These are phyloP conservation scores for Eurypyga helias DNA, from an alignment of 2,113 vertebrate species.

Conservation along the genomic window DNA sequence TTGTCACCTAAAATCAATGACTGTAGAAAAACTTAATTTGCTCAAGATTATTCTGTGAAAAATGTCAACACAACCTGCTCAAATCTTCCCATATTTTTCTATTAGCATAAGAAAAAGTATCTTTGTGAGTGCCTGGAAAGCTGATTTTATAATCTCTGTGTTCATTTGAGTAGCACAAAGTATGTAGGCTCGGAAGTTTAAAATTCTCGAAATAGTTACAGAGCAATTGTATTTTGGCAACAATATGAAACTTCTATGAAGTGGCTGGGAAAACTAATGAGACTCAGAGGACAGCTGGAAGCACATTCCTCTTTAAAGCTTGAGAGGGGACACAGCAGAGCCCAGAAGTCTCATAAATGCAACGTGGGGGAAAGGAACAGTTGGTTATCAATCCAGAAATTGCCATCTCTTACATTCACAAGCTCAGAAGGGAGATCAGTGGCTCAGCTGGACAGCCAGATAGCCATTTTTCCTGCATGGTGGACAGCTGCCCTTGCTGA, in stretches of 20 bases:
- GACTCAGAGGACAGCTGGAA: background rate
- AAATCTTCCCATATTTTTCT: slow-evolving; percentile 5
- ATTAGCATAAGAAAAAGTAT: slow-evolving; percentile 3
- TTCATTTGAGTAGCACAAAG: slow-evolving; percentile 3
- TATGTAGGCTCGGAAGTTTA: background rate
- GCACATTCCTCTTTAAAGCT: background rate
- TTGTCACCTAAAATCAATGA: background rate
- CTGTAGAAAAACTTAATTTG: slow-evolving; percentile 15
- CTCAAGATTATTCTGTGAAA: background rate
- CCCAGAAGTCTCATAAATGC: background rate
- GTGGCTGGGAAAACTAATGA: background rate
- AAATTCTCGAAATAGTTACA: background rate
- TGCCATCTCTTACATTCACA: background rate
- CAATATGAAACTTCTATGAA: background rate
- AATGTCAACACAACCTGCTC: background rate
- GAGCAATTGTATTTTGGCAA: background rate
- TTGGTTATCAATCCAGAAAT: background rate
- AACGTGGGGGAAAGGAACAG: background rate
- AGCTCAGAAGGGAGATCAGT: background rate
- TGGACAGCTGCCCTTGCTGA: slow-evolving; percentile 13
- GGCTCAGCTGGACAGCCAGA: background rate
- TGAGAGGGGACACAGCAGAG: background rate
- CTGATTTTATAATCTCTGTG: slow-evolving; percentile 23
- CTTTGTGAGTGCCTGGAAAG: background rate
- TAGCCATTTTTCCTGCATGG: background rate